Conservation (phyloP, 1,140 invertebrate species). For the Apis cerana region DNA sequence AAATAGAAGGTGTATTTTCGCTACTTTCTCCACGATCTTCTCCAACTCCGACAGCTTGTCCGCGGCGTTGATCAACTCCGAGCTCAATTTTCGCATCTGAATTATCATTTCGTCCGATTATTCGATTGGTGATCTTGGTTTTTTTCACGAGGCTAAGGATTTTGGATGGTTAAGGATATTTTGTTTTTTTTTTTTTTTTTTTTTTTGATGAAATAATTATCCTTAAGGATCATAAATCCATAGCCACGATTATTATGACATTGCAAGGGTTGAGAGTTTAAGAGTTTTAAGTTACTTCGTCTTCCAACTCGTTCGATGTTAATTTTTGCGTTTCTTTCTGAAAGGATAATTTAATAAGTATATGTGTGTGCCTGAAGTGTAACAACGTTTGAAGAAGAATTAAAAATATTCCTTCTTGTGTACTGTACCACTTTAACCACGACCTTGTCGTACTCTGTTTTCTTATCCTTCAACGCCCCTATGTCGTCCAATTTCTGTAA, state of each 20-base stretch:
- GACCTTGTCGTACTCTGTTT: constrained; percentile 70
- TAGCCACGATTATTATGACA: background rate
- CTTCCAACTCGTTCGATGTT: constrained; percentile 64
- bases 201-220: too few species aligned
- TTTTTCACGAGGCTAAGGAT: background rate
- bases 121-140: background rate
- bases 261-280: background rate
- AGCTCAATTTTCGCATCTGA: constrained; percentile 64
- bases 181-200: background rate
- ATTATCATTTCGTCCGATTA: constrained; percentile 8
- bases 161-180: background rate
- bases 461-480: constrained; percentile 69
- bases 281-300: constrained; percentile 63
- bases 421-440: constrained; percentile 69
- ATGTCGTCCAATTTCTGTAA: constrained; percentile 71
- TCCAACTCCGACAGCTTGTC: constrained; percentile 67
- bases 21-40: constrained; percentile 72
- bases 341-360: background rate
- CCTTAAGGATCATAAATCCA: background rate
- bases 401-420: background rate
- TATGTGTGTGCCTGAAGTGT: background rate
- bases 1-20: background rate
- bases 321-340: constrained; percentile 69
- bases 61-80: constrained; percentile 57
- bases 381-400: background rate